Evolutionary conservation across 2,888 invertebrate species (phyloP).

Genomic region (Aromia moschata): DNA sequence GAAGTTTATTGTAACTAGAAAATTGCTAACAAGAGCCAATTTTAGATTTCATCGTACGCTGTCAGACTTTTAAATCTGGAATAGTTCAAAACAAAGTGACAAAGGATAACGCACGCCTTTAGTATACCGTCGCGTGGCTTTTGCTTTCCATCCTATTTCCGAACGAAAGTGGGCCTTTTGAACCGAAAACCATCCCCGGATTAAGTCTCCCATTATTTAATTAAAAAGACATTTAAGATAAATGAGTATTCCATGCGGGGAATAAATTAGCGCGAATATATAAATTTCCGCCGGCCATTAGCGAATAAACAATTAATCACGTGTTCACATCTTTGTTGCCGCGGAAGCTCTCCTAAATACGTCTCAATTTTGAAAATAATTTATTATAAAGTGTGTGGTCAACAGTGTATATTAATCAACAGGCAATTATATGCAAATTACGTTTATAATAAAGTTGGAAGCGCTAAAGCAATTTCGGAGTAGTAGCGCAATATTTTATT

Average conservation of each 20-base stretch:
- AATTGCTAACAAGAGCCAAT: too few relatives aligned
- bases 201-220: conserved; percentile 1
- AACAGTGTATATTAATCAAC: conserved; percentile 12
- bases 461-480: background rate
- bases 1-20: too few relatives aligned
- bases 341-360: conserved; percentile 11
- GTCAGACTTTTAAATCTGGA: too few relatives aligned
- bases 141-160: too few relatives aligned
- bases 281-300: conserved; percentile 8
- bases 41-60: too few relatives aligned
- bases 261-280: conserved; percentile 3
- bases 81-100: too few relatives aligned
- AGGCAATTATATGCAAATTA: conserved; percentile 10
- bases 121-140: too few relatives aligned
- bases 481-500: too few relatives aligned
- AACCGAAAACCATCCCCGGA: background rate
- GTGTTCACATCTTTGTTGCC: conserved; percentile 12
- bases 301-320: conserved; percentile 16
- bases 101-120: too few relatives aligned
- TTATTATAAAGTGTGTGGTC: conserved; percentile 12
- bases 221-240: conserved; percentile 3
- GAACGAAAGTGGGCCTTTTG: too few relatives aligned
- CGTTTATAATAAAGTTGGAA: background rate
- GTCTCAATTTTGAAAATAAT: conserved; percentile 17
- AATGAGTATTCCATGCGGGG: background rate